phyloP scores from a whole-genome alignment of 2,888 invertebrate species.

The Ichneumon xanthorius region DNA sequence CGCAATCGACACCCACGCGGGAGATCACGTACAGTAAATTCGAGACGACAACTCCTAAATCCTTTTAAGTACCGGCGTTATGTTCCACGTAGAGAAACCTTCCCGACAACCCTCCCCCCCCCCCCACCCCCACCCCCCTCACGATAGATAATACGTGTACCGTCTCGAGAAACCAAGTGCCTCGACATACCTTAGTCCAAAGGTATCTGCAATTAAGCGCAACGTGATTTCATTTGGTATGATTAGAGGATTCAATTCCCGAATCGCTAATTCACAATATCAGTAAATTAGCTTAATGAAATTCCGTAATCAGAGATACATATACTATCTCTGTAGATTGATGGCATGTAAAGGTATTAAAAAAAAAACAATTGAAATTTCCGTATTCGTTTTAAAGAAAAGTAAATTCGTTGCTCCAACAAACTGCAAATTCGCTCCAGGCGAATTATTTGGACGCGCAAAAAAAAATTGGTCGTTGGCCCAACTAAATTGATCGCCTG shows the following conservation, averaged over 20 bases:
- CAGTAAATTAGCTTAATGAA: neutral
- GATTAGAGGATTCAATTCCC: neutral
- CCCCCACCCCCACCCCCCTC: neutral
- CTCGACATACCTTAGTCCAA: neutral
- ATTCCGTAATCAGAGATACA: neutral
- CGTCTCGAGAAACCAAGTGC: neutral
- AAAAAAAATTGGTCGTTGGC: too few species aligned
- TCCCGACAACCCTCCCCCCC: neutral
- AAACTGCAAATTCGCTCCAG: too few species aligned
- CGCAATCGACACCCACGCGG: neutral
- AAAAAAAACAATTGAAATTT: too few species aligned
- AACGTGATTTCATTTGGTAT: neutral
- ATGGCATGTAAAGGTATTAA: too few species aligned
- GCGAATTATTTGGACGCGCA: too few species aligned
- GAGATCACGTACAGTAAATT: conserved; percentile 42
- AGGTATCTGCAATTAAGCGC: neutral
- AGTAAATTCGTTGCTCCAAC: too few species aligned
- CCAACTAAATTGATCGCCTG: too few species aligned
- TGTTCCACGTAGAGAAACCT: conserved; percentile 30
- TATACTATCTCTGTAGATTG: neutral
- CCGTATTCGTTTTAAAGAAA: too few species aligned
- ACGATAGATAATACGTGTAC: conserved; percentile 22
- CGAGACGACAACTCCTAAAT: conserved; percentile 53
- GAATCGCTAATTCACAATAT: conserved; percentile 1
- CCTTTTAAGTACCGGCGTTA: conserved; percentile 44